Conservation (phyloP, 2,797 vertebrate species). For the Rhinichthys osculus region DNA sequence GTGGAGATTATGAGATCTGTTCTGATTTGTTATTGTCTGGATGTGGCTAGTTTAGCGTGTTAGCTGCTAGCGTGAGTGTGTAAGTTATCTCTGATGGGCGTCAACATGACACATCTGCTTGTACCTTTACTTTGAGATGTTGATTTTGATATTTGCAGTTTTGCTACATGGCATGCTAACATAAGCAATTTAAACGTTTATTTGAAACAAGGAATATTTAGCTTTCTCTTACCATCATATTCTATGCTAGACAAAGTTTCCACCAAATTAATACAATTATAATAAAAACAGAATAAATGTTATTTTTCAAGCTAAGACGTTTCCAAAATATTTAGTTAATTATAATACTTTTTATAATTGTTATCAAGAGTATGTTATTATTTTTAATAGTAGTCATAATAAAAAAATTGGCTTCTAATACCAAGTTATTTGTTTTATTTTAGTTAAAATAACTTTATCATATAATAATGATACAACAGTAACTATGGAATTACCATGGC, state of each 20-base stretch:
- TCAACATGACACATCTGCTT: constrained; percentile 44
- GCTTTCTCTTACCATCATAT: neutral
- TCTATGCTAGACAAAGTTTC: neutral
- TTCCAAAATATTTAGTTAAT: neutral
- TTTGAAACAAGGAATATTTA: neutral
- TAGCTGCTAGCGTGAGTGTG: constrained; percentile 38
- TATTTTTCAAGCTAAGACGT: neutral
- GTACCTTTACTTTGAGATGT: neutral
- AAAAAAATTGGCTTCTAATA: neutral
- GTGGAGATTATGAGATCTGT: neutral
- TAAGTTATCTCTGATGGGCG: constrained; percentile 15
- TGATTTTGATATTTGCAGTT: neutral
- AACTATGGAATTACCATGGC: neutral
- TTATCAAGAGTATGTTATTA: neutral
- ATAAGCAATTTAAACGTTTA: neutral
- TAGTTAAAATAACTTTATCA: no score
- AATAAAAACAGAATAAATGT: neutral
- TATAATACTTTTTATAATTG: neutral
- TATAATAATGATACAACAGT: neutral
- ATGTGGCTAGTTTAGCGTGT: constrained; percentile 33
- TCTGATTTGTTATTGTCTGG: neutral
- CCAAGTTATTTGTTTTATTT: neutral
- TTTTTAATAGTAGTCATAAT: neutral
- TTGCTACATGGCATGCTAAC: neutral
- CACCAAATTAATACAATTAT: neutral